Percentiles rank a stretch among this genome's conserved stretches.
phyloP scores from a whole-genome alignment of 2,113 vertebrate species.

The Pandion haliaetus region DNA sequence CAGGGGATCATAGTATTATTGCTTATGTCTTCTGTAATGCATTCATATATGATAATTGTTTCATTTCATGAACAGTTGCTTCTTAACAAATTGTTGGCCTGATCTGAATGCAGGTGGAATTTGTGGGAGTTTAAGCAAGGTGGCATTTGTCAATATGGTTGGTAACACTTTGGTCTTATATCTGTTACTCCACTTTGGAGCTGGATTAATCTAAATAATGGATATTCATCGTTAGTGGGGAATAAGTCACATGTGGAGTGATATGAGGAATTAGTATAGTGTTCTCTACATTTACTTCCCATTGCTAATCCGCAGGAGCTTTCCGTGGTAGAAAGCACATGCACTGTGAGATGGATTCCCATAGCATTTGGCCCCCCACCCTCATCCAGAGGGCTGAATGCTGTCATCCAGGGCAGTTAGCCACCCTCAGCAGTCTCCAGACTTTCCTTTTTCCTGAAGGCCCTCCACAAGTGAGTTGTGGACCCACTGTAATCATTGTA shows the following conservation, averaged over 20 bases:
- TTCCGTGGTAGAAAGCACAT: not conserved
- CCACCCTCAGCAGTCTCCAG: not conserved
- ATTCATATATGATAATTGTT: not conserved
- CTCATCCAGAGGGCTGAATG: too few relatives aligned
- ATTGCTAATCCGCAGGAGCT: not conserved
- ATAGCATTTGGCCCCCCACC: fast-evolving
- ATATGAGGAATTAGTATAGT: fast-evolving
- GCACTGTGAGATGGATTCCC: not conserved
- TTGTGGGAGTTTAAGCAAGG: not conserved
- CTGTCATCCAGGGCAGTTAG: not conserved
- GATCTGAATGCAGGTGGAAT: not conserved
- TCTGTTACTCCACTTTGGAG: not conserved
- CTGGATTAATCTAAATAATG: not conserved
- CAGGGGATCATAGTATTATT: not conserved
- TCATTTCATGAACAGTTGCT: not conserved
- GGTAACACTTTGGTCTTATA: not conserved
- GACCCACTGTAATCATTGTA: fast-evolving
- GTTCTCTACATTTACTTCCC: not conserved
- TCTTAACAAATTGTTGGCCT: not conserved
- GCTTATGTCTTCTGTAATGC: not conserved
- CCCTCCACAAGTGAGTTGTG: not conserved
- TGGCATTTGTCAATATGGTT: not conserved
- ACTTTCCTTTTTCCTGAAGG: not conserved
- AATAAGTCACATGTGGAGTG: not conserved
- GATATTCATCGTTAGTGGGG: not conserved